Conservation (phyloP, 2,888 invertebrate species). For the Sussaba pulchella region DNA sequence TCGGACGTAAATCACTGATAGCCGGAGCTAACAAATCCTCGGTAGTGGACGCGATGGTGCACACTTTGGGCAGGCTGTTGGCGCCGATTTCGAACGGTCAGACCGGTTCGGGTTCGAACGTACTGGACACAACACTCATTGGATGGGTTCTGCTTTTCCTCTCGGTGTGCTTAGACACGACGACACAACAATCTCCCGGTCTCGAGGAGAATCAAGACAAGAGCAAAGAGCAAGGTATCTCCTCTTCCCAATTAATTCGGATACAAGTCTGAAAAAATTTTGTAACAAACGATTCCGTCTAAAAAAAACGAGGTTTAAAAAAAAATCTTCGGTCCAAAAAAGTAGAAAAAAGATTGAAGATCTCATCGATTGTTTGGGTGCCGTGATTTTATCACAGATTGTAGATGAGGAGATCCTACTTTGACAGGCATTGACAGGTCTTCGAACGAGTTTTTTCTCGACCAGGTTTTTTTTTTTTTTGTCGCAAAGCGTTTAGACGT, state of each 20-base stretch:
- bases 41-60: slow-evolving; percentile 88
- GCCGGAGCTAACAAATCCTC: slow-evolving; percentile 86
- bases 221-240: slow-evolving; percentile 80
- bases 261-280: neutral
- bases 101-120: slow-evolving; percentile 72
- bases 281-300: no score
- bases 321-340: no score
- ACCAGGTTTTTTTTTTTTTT: no score
- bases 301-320: no score
- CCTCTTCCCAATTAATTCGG: neutral
- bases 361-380: no score
- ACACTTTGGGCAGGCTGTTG: slow-evolving; percentile 87
- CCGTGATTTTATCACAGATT: no score
- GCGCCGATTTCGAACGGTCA: slow-evolving; percentile 84
- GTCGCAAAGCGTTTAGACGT: no score
- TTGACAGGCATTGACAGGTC: no score
- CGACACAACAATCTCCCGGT: slow-evolving; percentile 73
- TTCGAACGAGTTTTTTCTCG: no score
- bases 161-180: slow-evolving; percentile 88
- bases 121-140: slow-evolving; percentile 83
- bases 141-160: slow-evolving; percentile 92
- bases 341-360: no score
- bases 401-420: no score
- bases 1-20: slow-evolving; percentile 90
- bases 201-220: slow-evolving; percentile 81